Base-by-base conservation (phyloP, 2,888 invertebrate species). In the Parnassius orleans region DNA sequence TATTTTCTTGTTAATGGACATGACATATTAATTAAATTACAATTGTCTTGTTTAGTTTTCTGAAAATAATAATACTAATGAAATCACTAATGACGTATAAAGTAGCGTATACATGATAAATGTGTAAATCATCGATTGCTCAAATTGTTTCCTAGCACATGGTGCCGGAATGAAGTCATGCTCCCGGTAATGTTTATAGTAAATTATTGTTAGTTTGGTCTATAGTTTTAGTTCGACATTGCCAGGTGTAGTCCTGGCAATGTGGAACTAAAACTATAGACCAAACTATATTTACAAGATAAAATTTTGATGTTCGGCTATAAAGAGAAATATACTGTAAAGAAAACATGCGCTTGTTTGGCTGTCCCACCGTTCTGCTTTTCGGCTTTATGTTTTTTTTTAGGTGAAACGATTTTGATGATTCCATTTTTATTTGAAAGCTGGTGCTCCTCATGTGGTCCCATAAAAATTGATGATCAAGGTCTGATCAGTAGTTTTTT, bases 161-260 rank as follows among this genome's bases (percentile, higher is more conserved):
- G 72, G 70, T 71, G 66, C 66, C 65, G 61, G 71, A 72, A 74
- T 75, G 74, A 73, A 77, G 77, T 79, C 76, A 78, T 60, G 79
- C 71, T 66, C 72, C 70, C 67, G 63, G 68, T 68, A 63, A 68
- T 76, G 70, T 75, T 73, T 76, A 73, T 66, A 71, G 72, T 68
- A 65, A 67, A 69, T 64, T 69, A 65, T 64, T 67, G 63, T 65
- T 64, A 69, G 71, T 71, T n/a, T n/a, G n/a, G n/a, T n/a, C n/a
- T n/a, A n/a, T n/a, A n/a, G n/a, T n/a, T n/a, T n/a, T n/a, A n/a
- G n/a, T n/a, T n/a, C n/a, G n/a, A n/a, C n/a, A n/a, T n/a, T n/a
- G n/a, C n/a, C n/a, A n/a, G n/a, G 68, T 72, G 68, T 61, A 68
- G 65, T 61, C 63, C 50, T 58, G 63, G 67, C 61, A 65, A 57